Base-by-base conservation (phyloP, 2,888 invertebrate species). In the Coremacera marginata region DNA sequence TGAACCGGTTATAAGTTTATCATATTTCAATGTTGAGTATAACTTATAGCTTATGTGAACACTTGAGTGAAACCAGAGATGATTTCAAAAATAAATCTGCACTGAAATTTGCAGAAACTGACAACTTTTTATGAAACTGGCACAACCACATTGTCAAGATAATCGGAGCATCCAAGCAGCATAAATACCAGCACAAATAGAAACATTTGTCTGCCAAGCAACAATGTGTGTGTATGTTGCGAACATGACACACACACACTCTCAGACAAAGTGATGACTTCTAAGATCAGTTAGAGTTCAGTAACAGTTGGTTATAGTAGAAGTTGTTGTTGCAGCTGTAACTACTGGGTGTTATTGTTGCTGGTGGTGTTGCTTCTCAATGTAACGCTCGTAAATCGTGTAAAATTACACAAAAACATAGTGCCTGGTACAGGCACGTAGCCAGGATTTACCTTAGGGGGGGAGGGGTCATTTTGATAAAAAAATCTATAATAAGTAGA, bases 251-350 rank as follows among this genome's bases (percentile, higher is more conserved):
- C 49, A 49, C 44, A 19, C 68, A 51, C 3, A 49, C 44, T 11
- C 68, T 49, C 3, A 49, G 68, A 68, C 68, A 68, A 68, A 49
- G 68, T 68, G 68, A 49, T 68, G 65, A 65, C 65, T 65, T 65
- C 65, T 65, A 9, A 65, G 27, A 65, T 65, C 44, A 68, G 68
- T 63, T 63, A 8, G 49, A 49, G 37, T 68, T 37, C 49, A 65
- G 31, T 65, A 27, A 31, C 25, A 31, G 63, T 55, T n/a, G 7
- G 55, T 55, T 1, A 8, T 44, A 44, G 44, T 1, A 37, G 57
- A 4, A 2, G 52, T 57, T 57, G 57, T 14, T 22, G 62, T 31
- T 62, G 62, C 27, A 14, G 62, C 62, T 62, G 62, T 11, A 27
- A 27, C 22, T 52, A 7, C 52, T 16, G 16, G n/a, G 27, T 3